These are phyloP conservation scores for Enteromius anoplus DNA, from an alignment of 2,797 vertebrate species.

Conservation along the genomic window DNA sequence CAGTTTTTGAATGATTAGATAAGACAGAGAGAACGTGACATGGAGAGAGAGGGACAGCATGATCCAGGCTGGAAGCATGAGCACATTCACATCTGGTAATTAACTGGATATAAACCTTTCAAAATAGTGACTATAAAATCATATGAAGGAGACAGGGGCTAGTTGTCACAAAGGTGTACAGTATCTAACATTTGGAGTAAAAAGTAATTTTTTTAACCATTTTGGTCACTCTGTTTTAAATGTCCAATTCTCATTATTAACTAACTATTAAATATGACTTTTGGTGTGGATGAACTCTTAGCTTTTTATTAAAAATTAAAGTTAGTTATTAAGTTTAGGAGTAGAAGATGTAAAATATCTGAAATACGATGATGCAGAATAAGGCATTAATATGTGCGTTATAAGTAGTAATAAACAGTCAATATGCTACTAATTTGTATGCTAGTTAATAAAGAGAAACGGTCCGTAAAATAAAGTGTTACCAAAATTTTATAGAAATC, in stretches of 20 bases:
- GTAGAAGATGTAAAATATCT: not conserved
- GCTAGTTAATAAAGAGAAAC: not conserved
- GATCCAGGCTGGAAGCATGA: not conserved
- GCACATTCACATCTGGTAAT: not conserved
- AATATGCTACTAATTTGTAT: not conserved
- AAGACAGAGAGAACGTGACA: not conserved
- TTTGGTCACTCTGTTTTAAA: not conserved
- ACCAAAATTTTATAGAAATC: not conserved
- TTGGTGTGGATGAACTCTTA: not conserved
- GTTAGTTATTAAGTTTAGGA: not conserved
- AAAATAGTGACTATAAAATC: not conserved
- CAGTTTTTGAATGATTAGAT: not conserved
- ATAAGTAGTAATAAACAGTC: not conserved
- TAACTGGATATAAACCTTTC: not conserved
- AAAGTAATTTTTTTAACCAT: not conserved
- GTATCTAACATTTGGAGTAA: not conserved
- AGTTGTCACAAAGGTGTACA: not conserved
- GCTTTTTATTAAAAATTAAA: not conserved
- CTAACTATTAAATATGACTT: not conserved
- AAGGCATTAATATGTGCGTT: not conserved
- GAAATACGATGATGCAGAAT: not conserved
- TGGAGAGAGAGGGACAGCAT: not conserved
- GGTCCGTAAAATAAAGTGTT: not conserved
- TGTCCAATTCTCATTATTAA: not conserved
- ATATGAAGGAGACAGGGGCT: not conserved